Evolutionary conservation across 2,113 vertebrate species (phyloP).

Genomic region (Prolemur simus): DNA sequence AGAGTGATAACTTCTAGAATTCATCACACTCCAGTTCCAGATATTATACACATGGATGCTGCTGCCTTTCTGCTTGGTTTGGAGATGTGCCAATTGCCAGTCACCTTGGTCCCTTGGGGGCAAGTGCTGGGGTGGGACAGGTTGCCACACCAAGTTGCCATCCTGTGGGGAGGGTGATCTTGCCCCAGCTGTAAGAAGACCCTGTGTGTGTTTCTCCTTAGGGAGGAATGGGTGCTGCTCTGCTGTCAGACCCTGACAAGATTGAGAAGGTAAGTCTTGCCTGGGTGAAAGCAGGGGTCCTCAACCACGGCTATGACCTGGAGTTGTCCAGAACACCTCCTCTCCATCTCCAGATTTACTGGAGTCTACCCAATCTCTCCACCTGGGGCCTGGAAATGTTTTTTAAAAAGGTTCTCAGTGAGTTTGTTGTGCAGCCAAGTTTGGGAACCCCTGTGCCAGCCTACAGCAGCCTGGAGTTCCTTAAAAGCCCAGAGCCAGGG

Average conservation of each 20-base stretch:
- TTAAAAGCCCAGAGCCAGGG: background rate
- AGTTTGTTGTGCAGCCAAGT: background rate
- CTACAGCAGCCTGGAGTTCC: background rate
- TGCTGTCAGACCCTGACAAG: constrained; percentile 95
- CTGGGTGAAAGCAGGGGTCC: background rate
- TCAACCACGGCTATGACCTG: background rate
- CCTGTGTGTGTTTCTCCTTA: constrained; percentile 73
- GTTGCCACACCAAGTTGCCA: background rate
- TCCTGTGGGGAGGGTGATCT: accelerated
- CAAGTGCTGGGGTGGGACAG: background rate
- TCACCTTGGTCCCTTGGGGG: background rate
- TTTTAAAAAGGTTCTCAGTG: background rate
- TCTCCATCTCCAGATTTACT: background rate
- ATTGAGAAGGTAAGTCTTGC: constrained; percentile 92
- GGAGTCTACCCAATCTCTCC: background rate
- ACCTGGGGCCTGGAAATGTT: background rate
- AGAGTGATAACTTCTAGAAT: background rate
- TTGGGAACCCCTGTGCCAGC: background rate
- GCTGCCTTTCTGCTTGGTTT: background rate
- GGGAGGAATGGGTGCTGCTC: constrained; percentile 98
- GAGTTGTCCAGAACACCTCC: background rate
- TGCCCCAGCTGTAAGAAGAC: background rate
- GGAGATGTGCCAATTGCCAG: background rate
- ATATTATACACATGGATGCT: background rate
- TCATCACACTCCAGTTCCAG: background rate